Evolutionary conservation across 37 sponge, comb jelly and placozoan species (phyloP).

Genomic region (Beroe forskalii): DNA sequence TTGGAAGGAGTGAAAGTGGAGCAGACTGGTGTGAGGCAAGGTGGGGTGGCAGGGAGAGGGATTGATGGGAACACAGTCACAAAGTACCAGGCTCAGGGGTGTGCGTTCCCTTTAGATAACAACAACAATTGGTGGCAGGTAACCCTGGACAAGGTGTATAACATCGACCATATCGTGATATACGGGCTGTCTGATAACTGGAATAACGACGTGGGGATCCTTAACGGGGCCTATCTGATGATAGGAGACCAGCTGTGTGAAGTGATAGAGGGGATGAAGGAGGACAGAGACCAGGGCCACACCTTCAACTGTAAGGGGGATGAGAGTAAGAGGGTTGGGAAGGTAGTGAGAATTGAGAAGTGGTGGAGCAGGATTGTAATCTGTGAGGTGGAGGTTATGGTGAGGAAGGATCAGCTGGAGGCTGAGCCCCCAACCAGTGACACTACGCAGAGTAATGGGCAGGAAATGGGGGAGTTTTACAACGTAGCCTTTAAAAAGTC

Average conservation of each 20-base stretch:
- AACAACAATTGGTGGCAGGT: not conserved
- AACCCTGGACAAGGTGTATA: not conserved
- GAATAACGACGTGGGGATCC: not conserved
- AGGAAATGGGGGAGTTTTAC: slow-evolving; percentile 21
- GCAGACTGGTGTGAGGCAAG: not conserved
- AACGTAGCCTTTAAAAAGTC: not conserved
- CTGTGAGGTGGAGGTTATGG: not conserved
- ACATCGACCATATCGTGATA: slow-evolving; percentile 9
- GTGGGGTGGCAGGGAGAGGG: not conserved
- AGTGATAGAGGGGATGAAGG: not conserved
- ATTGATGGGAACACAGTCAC: not conserved
- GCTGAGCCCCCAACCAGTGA: not conserved
- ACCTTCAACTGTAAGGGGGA: slow-evolving; percentile 3
- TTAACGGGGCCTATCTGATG: not conserved
- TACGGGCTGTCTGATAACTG: slow-evolving; percentile 10
- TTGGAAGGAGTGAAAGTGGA: not conserved
- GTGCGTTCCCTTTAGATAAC: not conserved
- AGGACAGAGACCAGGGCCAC: not conserved
- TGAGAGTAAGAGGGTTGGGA: not conserved
- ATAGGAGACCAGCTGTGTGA: not conserved
- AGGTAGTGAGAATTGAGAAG: not conserved
- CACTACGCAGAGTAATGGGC: not conserved
- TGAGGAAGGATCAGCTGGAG: slow-evolving; percentile 3
- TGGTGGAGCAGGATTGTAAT: not conserved
- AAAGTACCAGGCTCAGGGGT: not conserved